Percentiles rank a stretch among this genome's conserved stretches.
phyloP scores from a whole-genome alignment of 2,113 vertebrate species.

The Balaeniceps rex region DNA sequence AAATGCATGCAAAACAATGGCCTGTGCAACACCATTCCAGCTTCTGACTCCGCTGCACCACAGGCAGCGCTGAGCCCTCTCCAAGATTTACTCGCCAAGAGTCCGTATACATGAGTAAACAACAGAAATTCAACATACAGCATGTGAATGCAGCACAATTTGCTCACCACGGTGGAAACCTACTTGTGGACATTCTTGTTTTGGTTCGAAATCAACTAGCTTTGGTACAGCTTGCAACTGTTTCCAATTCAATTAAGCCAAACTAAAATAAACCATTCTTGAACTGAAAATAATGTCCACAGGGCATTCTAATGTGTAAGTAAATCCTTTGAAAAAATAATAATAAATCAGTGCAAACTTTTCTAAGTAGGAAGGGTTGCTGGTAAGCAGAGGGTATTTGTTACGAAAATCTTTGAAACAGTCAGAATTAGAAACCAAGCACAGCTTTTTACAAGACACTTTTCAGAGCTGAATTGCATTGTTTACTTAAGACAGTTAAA shows the following conservation, averaged over 20 bases:
- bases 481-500: conserved; percentile 50
- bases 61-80: fast-evolving
- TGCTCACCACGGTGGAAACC: neutral
- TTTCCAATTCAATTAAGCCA: conserved; percentile 43
- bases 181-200: neutral
- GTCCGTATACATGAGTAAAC: neutral
- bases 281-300: conserved; percentile 42
- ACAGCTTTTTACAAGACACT: neutral
- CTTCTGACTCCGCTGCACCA: neutral
- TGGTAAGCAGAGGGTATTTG: conserved; percentile 20
- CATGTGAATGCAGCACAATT: fast-evolving
- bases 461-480: neutral
- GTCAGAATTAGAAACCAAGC: neutral
- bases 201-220: neutral
- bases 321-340: conserved; percentile 58
- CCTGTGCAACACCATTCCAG: neutral
- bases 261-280: conserved; percentile 36
- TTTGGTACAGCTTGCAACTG: conserved; percentile 6
- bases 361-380: neutral
- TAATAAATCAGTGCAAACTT: conserved; percentile 45
- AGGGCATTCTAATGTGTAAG: neutral
- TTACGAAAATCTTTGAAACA: conserved; percentile 23
- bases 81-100: fast-evolving
- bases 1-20: fast-evolving
- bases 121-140: neutral